Percentiles rank a stretch among this genome's conserved stretches.
phyloP scores from a whole-genome alignment of 64 coral and sea anemone genomes.

The Astreopora myriophthalma region DNA sequence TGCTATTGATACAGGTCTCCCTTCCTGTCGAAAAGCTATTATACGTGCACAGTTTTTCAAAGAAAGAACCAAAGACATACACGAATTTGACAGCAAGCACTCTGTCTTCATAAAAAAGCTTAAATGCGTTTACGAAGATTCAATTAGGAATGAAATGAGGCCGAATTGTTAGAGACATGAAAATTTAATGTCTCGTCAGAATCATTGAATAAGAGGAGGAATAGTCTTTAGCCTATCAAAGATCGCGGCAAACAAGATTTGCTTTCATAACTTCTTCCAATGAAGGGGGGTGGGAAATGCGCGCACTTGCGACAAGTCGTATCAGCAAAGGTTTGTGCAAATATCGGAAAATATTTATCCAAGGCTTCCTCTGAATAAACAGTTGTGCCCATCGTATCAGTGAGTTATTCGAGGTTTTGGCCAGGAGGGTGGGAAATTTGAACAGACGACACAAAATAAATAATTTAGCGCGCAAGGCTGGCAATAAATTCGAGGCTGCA shows the following conservation, averaged over 20 bases:
- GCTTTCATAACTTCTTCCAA: conserved; percentile 53
- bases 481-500: conserved; percentile 97
- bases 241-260: conserved; percentile 38
- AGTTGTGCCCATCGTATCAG: conserved; percentile 79
- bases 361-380: conserved; percentile 72
- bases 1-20: conserved; percentile 73
- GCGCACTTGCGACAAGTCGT: conserved; percentile 77
- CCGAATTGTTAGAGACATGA: conserved; percentile 83
- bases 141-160: conserved; percentile 88
- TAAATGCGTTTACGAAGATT: conserved; percentile 79
- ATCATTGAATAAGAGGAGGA: conserved; percentile 73
- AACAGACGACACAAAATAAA: conserved; percentile 90
- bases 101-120: conserved; percentile 81
- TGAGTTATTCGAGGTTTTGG: conserved; percentile 70
- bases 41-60: conserved; percentile 55
- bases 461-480: conserved; percentile 90
- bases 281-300: conserved; percentile 70
- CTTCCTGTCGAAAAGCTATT: conserved; percentile 70
- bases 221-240: conserved; percentile 82
- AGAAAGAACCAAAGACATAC: conserved; percentile 58
- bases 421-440: conserved; percentile 72
- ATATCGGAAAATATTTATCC: conserved; percentile 92
- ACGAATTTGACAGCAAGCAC: conserved; percentile 68
- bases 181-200: conserved; percentile 95
- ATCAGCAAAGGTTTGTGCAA: conserved; percentile 78